Conservation (phyloP, 2,113 vertebrate genomes). For the Okapia johnstoni region DNA sequence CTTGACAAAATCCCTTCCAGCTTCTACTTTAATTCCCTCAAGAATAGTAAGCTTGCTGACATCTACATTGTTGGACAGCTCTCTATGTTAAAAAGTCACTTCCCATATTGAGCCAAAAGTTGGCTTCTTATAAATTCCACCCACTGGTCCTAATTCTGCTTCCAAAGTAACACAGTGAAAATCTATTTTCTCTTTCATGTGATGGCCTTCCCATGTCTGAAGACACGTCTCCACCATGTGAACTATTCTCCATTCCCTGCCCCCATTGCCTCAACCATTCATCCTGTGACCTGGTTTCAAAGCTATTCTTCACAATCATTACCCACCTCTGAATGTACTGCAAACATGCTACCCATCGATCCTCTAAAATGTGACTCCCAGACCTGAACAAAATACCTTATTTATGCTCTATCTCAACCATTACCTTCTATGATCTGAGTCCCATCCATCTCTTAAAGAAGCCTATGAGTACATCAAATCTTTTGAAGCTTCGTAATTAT, state of each 20-base stretch:
- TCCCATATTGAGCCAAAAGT: conserved; percentile 53
- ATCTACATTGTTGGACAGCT: conserved; percentile 33
- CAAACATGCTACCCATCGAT: background rate
- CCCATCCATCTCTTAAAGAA: background rate
- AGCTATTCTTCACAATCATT: background rate
- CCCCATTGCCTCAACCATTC: background rate
- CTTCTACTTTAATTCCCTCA: background rate
- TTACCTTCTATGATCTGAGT: background rate
- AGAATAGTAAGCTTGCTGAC: background rate
- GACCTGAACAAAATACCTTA: background rate
- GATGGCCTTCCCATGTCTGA: conserved; percentile 41
- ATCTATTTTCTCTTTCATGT: conserved; percentile 42
- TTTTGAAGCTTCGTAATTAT: background rate
- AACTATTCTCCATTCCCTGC: background rate
- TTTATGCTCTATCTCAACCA: background rate
- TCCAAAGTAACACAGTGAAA: conserved; percentile 41
- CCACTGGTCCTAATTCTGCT: conserved; percentile 63
- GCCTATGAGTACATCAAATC: background rate
- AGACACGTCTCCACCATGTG: background rate
- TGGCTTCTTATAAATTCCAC: conserved; percentile 66
- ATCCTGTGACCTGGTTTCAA: background rate
- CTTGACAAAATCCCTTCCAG: background rate
- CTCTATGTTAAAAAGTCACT: conserved; percentile 52
- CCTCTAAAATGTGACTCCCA: background rate
- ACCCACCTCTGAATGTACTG: background rate